Conservation (phyloP, 2,113 vertebrate species). For the Erpornis zantholeuca region DNA sequence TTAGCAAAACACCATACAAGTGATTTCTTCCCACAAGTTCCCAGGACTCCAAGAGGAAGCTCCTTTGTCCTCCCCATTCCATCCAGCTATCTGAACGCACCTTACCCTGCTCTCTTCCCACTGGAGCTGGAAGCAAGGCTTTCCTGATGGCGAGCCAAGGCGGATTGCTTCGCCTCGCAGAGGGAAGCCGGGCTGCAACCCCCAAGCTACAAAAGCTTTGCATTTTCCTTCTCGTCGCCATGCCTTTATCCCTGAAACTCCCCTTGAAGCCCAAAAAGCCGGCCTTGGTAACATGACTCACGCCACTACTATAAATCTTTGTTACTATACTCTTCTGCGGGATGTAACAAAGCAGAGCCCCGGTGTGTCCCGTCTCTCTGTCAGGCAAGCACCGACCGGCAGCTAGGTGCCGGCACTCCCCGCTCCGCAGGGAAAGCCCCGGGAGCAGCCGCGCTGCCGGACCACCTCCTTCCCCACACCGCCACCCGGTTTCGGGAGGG, state of each 20-base stretch:
- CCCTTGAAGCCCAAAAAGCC: fast-evolving
- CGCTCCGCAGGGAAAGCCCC: neutral
- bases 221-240: neutral
- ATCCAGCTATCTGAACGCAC: neutral
- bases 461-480: neutral
- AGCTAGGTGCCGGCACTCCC: neutral
- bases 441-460: neutral
- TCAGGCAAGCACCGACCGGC: neutral
- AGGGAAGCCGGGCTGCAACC: neutral
- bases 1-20: neutral
- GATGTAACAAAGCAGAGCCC: neutral
- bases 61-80: neutral
- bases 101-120: neutral
- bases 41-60: neutral
- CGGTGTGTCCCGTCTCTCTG: neutral
- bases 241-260: neutral
- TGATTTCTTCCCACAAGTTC: neutral
- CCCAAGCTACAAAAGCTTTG: neutral
- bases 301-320: neutral
- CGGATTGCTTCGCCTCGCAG: neutral
- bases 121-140: neutral
- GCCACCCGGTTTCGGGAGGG: neutral
- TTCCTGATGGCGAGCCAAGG: neutral
- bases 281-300: neutral
- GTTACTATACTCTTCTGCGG: neutral